These are phyloP conservation scores for Equus przewalskii DNA, from an alignment of 2,113 vertebrate genomes.

Conservation along the genomic window DNA sequence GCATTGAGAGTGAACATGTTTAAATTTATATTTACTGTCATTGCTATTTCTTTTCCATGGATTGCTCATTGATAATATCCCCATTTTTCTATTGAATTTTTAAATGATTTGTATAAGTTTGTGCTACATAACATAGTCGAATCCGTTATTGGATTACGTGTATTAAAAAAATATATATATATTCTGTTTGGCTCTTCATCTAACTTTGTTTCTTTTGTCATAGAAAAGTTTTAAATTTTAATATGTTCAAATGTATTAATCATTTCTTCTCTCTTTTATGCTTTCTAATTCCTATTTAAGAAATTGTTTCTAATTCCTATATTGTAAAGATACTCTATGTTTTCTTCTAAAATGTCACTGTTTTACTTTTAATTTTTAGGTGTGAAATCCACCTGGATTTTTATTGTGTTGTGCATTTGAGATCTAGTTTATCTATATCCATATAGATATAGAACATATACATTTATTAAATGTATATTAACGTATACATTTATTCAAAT, in stretches of 20 bases:
- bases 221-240: not conserved
- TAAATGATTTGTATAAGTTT: not conserved
- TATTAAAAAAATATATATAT: not conserved
- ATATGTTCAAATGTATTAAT: not conserved
- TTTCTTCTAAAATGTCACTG: not conserved
- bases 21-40: not conserved
- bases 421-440: not conserved
- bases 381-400: not conserved
- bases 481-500: not conserved
- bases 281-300: not conserved
- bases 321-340: not conserved
- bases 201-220: not conserved
- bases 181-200: not conserved
- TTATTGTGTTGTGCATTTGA: not conserved
- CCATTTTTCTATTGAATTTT: not conserved
- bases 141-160: not conserved
- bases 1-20: not conserved
- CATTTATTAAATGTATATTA: not conserved
- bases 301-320: not conserved
- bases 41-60: not conserved
- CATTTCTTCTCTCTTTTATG: not conserved
- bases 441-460: not conserved
- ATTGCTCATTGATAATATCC: not conserved
- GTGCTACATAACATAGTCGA: not conserved
- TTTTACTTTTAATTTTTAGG: not conserved